A percentile compares a stretch with the other conserved stretches of the same genome.
These are phyloP conservation scores for Leucania comma DNA, from an alignment of 2,888 invertebrate species.

Conservation along the genomic window DNA sequence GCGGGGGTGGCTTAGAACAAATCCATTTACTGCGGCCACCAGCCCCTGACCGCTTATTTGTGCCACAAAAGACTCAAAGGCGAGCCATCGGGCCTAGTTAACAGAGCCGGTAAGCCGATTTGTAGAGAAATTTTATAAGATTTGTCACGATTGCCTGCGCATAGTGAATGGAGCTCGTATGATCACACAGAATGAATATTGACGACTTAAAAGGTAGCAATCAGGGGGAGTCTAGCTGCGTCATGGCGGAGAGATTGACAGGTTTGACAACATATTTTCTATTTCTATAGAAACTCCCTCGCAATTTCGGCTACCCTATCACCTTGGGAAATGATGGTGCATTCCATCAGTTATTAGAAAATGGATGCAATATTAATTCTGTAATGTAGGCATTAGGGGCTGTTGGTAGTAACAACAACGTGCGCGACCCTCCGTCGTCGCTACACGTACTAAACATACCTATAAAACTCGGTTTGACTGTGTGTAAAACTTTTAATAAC, in stretches of 20 bases:
- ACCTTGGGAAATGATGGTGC: conserved; percentile 59
- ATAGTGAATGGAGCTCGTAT: conserved; percentile 50
- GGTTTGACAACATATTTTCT: conserved; percentile 45
- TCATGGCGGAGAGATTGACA: conserved; percentile 27
- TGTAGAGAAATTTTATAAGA: conserved; percentile 66
- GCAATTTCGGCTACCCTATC: conserved; percentile 34
- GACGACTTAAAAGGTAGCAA: conserved; percentile 62
- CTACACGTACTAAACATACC: background rate
- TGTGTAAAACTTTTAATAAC: conserved; percentile 26
- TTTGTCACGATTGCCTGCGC: conserved; percentile 58
- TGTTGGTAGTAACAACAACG: background rate
- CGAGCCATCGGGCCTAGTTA: conserved; percentile 60
- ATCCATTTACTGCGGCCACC: conserved; percentile 71
- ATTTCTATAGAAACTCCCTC: conserved; percentile 53
- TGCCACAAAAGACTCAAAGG: conserved; percentile 67
- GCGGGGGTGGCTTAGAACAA: conserved; percentile 68
- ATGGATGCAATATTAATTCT: conserved; percentile 55
- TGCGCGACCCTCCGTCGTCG: background rate
- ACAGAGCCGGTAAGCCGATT: conserved; percentile 67
- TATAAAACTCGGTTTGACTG: background rate
- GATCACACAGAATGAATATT: conserved; percentile 57
- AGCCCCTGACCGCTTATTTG: conserved; percentile 63
- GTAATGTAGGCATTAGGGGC: conserved; percentile 26
- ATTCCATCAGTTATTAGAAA: conserved; percentile 45
- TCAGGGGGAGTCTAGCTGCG: conserved; percentile 19